Evolutionary conservation across 1,140 invertebrate genomes (phyloP), one percentile per base, ranked within the genome.

Genomic region (Drosophila micromelanica): DNA sequence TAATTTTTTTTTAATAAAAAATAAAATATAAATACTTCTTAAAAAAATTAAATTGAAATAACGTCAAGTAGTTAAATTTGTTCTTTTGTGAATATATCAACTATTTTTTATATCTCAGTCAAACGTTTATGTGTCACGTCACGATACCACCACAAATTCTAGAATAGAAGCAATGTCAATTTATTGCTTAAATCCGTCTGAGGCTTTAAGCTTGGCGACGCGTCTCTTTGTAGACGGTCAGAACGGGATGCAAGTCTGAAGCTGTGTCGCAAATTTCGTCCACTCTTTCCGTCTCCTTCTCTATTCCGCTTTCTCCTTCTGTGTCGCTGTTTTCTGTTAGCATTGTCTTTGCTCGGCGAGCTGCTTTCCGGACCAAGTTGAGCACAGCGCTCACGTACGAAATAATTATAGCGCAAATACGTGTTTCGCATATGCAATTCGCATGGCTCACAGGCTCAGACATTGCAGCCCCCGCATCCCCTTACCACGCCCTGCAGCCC

Each of bases 381-480:
- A 54, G 43, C 75, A 62, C 79, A 72, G 75, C 67, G 52, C 78
- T 76, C 84, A 87, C 84, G 84, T 87, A 89, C 84, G 67, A 87
- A 87, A 89, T 87, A 87, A 87, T 87, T 87, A 87, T 87, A 87
- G 84, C 84, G 84, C 84, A 87, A 87, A 71, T 84, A 87, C 84
- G 84, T 87, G 84, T 89, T 32, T 52, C 46, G 84, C 72, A 87
- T 87, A 74, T 69, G 61, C 60, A 65, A 81, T 76, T 45, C 71
- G 55, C 62, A 65, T 68, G 56, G 65, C 62, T 57, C 71, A 38
- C 42, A 11, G 40, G 35, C 60, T 56, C 37, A 54, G 43, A 32
- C 63, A 38, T 27, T 51, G n/a, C 20, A 30, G 9, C 1, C 43
- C 13, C 23, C 27, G 6, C 7, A 7, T 1, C 20, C 20, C 20